A percentile compares a stretch with the other conserved stretches of the same genome.
Evolutionary conservation across 1,140 invertebrate species (phyloP).

Genomic region (Macrobrachium rosenbergii): DNA sequence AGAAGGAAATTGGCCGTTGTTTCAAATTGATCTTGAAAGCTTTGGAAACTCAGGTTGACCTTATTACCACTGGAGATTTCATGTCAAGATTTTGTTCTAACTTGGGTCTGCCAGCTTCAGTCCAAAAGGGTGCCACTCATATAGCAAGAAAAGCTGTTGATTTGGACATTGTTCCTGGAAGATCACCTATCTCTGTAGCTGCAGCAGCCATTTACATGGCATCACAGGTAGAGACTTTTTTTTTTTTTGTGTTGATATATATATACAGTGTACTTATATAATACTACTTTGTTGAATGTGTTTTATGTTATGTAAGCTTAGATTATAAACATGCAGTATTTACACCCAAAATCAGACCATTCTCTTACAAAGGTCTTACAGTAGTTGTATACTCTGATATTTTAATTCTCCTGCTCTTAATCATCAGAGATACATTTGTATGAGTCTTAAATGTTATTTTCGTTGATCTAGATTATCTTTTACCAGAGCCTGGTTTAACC

Average conservation of each 20-base stretch:
- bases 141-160: conserved; percentile 98
- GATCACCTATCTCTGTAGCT: conserved; percentile 98
- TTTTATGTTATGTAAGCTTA: conserved; percentile 40
- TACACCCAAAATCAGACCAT: too few species aligned
- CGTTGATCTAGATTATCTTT: too few species aligned
- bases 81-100: conserved; percentile 95
- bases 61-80: conserved; percentile 98
- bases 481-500: too few species aligned
- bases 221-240: conserved; percentile 81
- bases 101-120: conserved; percentile 86
- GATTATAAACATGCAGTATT: too few species aligned
- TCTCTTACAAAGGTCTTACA: too few species aligned
- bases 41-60: conserved; percentile 92
- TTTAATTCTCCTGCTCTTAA: too few species aligned
- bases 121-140: conserved; percentile 95
- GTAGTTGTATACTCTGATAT: too few species aligned
- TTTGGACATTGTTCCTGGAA: conserved; percentile 97
- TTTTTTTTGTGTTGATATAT: too few species aligned
- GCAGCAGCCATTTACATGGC: conserved; percentile 99
- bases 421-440: too few species aligned
- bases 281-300: conserved; percentile 35
- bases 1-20: conserved; percentile 98
- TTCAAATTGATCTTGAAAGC: conserved; percentile 95
- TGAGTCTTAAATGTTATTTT: too few species aligned
- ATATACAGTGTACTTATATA: too few species aligned